A percentile compares a stretch with the other conserved stretches of the same genome.
phyloP scores from a whole-genome alignment of 1,140 invertebrate species.

The Dreissena polymorpha region DNA sequence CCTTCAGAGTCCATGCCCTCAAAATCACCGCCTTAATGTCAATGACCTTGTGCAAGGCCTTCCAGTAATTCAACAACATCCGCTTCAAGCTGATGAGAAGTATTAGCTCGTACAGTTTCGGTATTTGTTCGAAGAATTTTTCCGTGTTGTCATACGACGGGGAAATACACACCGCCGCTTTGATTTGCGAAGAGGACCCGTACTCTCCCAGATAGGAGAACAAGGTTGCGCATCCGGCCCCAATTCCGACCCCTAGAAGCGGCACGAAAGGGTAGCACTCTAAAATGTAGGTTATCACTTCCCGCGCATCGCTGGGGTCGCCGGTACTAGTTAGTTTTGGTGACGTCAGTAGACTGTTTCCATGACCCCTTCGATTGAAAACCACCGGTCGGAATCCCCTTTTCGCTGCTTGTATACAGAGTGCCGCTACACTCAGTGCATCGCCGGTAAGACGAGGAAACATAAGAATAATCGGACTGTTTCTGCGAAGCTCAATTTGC shows the following conservation, averaged over 20 bases:
- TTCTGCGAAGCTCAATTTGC: background rate
- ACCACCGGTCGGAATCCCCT: conserved; percentile 66
- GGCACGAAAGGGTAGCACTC: conserved; percentile 47
- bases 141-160: conserved; percentile 15
- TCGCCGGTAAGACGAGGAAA: conserved; percentile 66
- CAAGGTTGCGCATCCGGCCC: conserved; percentile 57
- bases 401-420: conserved; percentile 50
- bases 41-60: conserved; percentile 59
- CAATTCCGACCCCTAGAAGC: conserved; percentile 51
- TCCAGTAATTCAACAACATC: conserved; percentile 62
- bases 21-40: conserved; percentile 61
- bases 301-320: conserved; percentile 59
- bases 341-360: conserved; percentile 65
- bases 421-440: conserved; percentile 44
- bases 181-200: conserved; percentile 4
- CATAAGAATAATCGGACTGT: conserved; percentile 56
- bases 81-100: conserved; percentile 63
- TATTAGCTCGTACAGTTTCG: conserved; percentile 67
- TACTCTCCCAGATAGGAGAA: conserved; percentile 66
- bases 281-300: conserved; percentile 57
- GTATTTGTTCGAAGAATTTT: conserved; percentile 43
- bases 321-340: conserved; percentile 66
- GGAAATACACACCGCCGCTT: background rate
- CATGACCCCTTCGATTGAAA: conserved; percentile 71
- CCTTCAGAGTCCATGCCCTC: conserved; percentile 60